These are phyloP conservation scores for Pachymerium ferrugineum DNA, from an alignment of 2,888 invertebrate genomes.

Conservation along the genomic window DNA sequence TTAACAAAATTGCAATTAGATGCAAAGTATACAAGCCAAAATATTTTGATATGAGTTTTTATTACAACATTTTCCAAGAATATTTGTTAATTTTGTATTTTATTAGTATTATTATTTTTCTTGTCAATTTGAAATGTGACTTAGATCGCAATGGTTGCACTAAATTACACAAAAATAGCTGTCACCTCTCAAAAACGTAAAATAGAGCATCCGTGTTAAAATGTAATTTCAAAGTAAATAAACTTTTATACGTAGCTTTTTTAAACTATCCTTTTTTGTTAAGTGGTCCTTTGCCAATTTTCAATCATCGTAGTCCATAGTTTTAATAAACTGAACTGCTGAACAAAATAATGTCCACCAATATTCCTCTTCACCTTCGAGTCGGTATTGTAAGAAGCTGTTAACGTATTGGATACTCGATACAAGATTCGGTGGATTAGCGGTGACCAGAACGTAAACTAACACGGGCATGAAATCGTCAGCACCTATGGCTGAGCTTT, in stretches of 20 bases:
- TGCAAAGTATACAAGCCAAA: neutral
- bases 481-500: slow-evolving; percentile 68
- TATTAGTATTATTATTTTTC: neutral
- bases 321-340: slow-evolving; percentile 95
- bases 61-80: slow-evolving; percentile 9
- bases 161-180: slow-evolving; percentile 27
- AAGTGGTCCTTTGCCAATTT: too few species aligned
- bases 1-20: neutral
- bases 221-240: neutral
- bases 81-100: neutral
- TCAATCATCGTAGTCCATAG: slow-evolving; percentile 69
- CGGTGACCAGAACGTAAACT: slow-evolving; percentile 93
- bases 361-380: slow-evolving; percentile 87
- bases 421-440: slow-evolving; percentile 86
- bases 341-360: slow-evolving; percentile 99
- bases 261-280: slow-evolving; percentile 23
- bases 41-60: slow-evolving; percentile 20
- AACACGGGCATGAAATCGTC: slow-evolving; percentile 96
- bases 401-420: slow-evolving; percentile 95
- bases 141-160: neutral
- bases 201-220: slow-evolving; percentile 3
- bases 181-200: slow-evolving; percentile 11
- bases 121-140: slow-evolving; percentile 20
- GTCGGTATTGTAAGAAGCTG: slow-evolving; percentile 76
- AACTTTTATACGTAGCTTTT: neutral